Base-by-base conservation (phyloP, 2,797 vertebrate genomes). In the Pteronotus mesoamericanus region DNA sequence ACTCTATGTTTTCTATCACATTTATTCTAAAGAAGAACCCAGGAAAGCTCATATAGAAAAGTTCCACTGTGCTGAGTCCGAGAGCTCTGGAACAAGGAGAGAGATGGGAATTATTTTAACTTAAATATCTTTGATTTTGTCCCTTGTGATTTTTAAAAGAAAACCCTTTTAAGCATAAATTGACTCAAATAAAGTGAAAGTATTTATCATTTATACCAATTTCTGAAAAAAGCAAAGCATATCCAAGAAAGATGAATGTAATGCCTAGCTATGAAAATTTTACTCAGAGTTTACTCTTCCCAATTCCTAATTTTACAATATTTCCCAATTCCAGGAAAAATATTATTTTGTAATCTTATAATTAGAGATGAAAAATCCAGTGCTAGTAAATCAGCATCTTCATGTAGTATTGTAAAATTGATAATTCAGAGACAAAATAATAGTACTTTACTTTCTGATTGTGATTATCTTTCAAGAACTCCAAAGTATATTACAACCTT, bases 401-500 rank as follows among this genome's bases (percentile, higher is more conserved):
- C 53, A 66, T 39, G 77, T 21, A 37, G 39, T 79, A 29, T 39
- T 79, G 37, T 84, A 78, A 88, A 57, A 72, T 26, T 11, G 21
- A 7, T 57, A 85, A 92, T 71, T 92, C 29, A 84, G 72, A 96
- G 82, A 84, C 59, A 83, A 92, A 90, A 92, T 72, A 92, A 69
- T 21, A 80, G 75, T 46, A 53, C 68, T 86, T 89, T 61, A 95
- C 75, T 72, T 95, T 95, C 69, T 75, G 92, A 96, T 69, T 87
- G 53, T 86, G 51, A 48, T 48, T 86, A 53, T 83, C 78, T 95
- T 92, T 78, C n/a, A 72, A 55, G 39, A 72, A 94, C n/a, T 51
- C 69, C 37, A 92, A 95, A 89, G 48, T 46, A 83, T 6, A 42
- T 78, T 59, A 42, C 18, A 55, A 44, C 9, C 53, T 48, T n/a